Evolutionary conservation across 2,797 vertebrate genomes (phyloP), one percentile per base, ranked within the genome.

Genomic region (Molothrus aeneus): DNA sequence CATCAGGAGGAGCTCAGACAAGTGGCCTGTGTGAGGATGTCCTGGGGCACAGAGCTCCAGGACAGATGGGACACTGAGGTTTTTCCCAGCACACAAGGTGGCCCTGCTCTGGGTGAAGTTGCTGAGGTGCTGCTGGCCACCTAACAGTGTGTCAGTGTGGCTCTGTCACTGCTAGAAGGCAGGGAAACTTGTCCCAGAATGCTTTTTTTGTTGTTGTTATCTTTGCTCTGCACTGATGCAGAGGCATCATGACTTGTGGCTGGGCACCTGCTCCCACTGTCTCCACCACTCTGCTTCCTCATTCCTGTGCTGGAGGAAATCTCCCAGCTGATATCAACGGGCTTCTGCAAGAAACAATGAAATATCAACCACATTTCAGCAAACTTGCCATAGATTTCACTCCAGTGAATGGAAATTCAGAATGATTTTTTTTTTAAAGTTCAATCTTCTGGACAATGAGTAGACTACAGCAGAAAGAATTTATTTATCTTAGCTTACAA

Each of bases 171-270:
- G 36, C 31, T 26, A 4, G 11, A 2, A 32, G 17, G 45, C 12
- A 66, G 59, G 17, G 18, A 70, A 86, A 28, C 38, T 59, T 61
- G 63, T 53, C 60, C 60, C 42, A 51, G 8, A 50, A 24, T 2
- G 1, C 22, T 54, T 3, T 25, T 65, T 25, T 29, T 36, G 36
- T 36, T 36, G 36, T 36, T 36, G 36, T 36, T 36, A 36, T 36
- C 36, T 36, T 36, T 36, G 64, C 31, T 38, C 29, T n/a, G 36
- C 36, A 6, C 14, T 38, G 42, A 10, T 4, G 29, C 38, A 38
- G 60, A 36, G 45, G 12, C n/a, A 25, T 7, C 24, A 0, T 1
- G 2, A 6, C 10, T 36, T 0, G 2, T 28, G 81, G 22, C 38
- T 13, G 19, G 36, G 48, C 80, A 38, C 15, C 2, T 9, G 69